Base-by-base conservation (phyloP, 2,113 vertebrate genomes). In the Phylloscopus trochilus region DNA sequence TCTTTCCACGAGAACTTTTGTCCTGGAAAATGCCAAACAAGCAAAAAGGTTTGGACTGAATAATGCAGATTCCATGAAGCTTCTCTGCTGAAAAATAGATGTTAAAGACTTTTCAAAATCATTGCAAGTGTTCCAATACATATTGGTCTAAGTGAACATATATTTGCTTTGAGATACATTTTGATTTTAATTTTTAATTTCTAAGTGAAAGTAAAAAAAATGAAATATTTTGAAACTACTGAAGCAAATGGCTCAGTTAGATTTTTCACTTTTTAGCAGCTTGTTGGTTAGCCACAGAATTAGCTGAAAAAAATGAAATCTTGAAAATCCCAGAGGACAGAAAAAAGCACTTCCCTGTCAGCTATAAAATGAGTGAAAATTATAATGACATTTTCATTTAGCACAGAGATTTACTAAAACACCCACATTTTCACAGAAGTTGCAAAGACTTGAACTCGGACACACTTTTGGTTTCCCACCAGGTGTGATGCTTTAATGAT, bases 121-220 rank as follows among this genome's bases (percentile, higher is more conserved):
- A 44, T 30, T 74, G 5, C 30, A 72, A 68, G 15, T 56, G 13
- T 59, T 30, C 39, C 0, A 2, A 43, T 51, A 73, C 12, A 26
- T 85, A 31, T 41, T 83, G 31, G 74, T 70, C 33, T 82, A 66
- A 63, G 56, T 56, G 41, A 77, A 51, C 3, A 41, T 33, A 64
- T 77, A 81, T 33, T 89, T 77, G 8, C 26, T 74, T 81, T 70
- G 68, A 93, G 89, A 80, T 51, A 63, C 15, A 10, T 41, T 79
- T 92, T 83, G 7, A 19, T 73, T 90, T 90, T 62, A 86, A 80
- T 80, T 88, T 87, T 85, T 86, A 81, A 94, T 83, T 93, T 76
- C 6, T 24, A 83, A 77, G 31, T 74, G 72, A 83, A 86, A 73
- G 15, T 6, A 79, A 93, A 80, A 83, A 76, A 85, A 60, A 11